Base-by-base conservation (phyloP, 2,797 vertebrate species). In the Bradypodion ventrale region DNA sequence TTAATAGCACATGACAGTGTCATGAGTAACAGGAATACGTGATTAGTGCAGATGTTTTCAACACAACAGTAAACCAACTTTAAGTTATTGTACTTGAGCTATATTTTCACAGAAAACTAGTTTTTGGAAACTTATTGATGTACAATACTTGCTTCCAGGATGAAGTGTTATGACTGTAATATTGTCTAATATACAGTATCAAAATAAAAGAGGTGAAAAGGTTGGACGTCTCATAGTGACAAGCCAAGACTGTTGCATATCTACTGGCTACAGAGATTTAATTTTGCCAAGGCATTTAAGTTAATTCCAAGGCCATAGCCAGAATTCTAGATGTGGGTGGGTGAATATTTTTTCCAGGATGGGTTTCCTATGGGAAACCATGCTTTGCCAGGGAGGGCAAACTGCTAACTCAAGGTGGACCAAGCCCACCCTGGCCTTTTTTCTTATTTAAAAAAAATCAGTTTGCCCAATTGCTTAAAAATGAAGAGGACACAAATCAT, bases 91-190 rank as follows among this genome's bases (percentile, higher is more conserved):
- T 88, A 89, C 77, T 87, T 87, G 74, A 87, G 29, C 32, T 32
- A 40, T 42, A 6, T 82, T 82, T 76, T 89, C 78, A 87, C 85
- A 85, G 89, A 91, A 91, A 92, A 88, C 91, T 88, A 21, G 6
- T 74, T 73, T 56, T 79, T 74, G 63, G 75, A 56, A 83, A 79
- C 56, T 92, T 93, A 92, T 87, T 94, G 91, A 91, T 80, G 74
- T 23, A n/a, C n/a, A n/a, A n/a, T n/a, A 81, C 83, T 86, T 87
- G 63, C 80, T 86, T 83, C 84, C 81, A 88, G 87, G 83, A 87
- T 87, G 87, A 93, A 94, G 89, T 92, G 90, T 89, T 91, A 91
- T 76, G 82, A 93, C 78, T 94, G 91, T 85, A 79, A 56, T 92
- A 94, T 83, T 92, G 91, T 92, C 88, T 91, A 93, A 88, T 40